These are phyloP conservation scores for Cancer borealis DNA, from an alignment of 2,888 invertebrate genomes.

Conservation along the genomic window DNA sequence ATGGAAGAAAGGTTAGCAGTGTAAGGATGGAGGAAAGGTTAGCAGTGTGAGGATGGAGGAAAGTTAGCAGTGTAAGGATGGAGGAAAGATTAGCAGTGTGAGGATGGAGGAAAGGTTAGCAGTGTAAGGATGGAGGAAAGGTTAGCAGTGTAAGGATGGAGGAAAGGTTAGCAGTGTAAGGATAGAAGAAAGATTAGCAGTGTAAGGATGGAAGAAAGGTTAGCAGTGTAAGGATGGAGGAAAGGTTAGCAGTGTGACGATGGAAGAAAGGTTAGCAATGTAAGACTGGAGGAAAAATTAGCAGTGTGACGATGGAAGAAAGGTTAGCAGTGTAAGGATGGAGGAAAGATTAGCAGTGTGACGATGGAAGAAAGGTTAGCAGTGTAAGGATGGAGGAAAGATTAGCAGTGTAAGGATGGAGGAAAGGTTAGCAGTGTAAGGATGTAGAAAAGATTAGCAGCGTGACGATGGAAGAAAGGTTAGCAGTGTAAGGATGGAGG, in stretches of 20 bases:
- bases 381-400: neutral
- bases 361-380: no score
- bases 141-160: no score
- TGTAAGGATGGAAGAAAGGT: neutral
- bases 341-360: neutral
- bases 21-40: conserved; percentile 14
- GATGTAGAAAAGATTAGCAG: neutral
- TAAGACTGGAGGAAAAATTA: neutral
- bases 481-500: neutral
- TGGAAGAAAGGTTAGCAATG: neutral
- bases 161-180: neutral
- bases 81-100: neutral
- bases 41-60: no score
- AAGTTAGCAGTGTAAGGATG: neutral
- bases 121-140: neutral
- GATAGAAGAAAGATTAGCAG: neutral
- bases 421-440: neutral
- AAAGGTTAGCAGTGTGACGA: no score
- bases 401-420: neutral
- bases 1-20: neutral
- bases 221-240: neutral
- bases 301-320: neutral
- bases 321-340: neutral
- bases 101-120: neutral
- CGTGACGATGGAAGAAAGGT: no score